A percentile compares a stretch with the other conserved stretches of the same genome.
Evolutionary conservation across 2,888 invertebrate genomes (phyloP).

Genomic region (Sussaba pulchella): DNA sequence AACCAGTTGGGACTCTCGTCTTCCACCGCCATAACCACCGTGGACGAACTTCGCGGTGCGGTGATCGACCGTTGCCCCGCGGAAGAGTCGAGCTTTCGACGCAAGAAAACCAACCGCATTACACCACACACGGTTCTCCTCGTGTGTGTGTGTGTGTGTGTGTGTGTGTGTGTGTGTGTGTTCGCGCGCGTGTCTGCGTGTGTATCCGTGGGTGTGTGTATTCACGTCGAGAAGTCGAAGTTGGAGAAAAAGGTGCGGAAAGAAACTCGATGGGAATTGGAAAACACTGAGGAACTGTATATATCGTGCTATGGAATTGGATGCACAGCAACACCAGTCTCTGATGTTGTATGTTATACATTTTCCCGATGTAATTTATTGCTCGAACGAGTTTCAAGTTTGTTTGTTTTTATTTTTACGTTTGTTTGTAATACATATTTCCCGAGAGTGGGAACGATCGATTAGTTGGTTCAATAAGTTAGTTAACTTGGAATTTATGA

Average conservation of each 20-base stretch:
- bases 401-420: too few species aligned
- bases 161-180: too few species aligned
- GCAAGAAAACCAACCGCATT: constrained; percentile 33
- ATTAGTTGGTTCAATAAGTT: too few species aligned
- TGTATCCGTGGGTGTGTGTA: too few species aligned
- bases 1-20: constrained; percentile 37
- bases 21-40: constrained; percentile 29
- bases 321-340: neutral
- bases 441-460: too few species aligned
- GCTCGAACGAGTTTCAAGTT: neutral
- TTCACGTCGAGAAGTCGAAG: constrained; percentile 26
- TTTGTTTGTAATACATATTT: too few species aligned
- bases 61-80: constrained; percentile 21
- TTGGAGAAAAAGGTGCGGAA: constrained; percentile 38
- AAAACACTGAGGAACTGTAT: constrained; percentile 19
- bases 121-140: too few species aligned
- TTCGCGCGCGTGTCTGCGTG: too few species aligned
- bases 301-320: constrained; percentile 16
- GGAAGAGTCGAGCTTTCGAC: constrained; percentile 41
- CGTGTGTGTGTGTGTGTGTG: too few species aligned
- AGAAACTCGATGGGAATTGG: constrained; percentile 18
- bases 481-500: too few species aligned
- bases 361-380: neutral
- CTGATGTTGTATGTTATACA: neutral
- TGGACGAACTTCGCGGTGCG: constrained; percentile 10